Evolutionary conservation across 2,113 vertebrate genomes (phyloP).

Genomic region (Mixornis gularis): DNA sequence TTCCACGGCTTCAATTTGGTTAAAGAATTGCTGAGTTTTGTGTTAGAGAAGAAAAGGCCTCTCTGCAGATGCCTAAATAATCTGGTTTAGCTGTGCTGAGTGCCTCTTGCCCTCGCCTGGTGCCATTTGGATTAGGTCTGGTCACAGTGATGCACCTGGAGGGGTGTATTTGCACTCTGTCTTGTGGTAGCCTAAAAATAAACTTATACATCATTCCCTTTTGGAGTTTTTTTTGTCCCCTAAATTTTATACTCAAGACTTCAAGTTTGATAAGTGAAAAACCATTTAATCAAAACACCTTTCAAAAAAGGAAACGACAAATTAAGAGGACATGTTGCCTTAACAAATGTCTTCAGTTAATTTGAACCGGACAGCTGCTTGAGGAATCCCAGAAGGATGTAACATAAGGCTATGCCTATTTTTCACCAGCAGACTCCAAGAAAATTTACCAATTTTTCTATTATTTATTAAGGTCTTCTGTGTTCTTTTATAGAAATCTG

Average conservation of each 20-base stretch:
- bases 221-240: accelerated
- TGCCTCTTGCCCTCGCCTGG: not conserved
- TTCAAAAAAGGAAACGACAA: not conserved
- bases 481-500: not conserved
- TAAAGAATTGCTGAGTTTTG: not conserved
- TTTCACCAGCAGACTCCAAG: not conserved
- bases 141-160: not conserved
- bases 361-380: not conserved
- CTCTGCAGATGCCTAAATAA: not conserved
- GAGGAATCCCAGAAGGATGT: not conserved
- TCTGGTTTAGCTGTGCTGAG: not conserved
- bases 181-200: not conserved
- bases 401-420: not conserved
- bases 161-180: not conserved
- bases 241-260: not conserved
- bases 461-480: not conserved
- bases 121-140: not conserved
- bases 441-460: not conserved
- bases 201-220: not conserved
- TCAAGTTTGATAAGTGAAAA: not conserved
- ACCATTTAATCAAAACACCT: not conserved
- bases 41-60: not conserved
- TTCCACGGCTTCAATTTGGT: accelerated
- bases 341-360: not conserved
- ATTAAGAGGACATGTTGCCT: not conserved